Percentiles rank a stretch among this genome's conserved stretches.
Conservation (phyloP, 23 tunicate species). For the Halocynthia roretzi region DNA sequence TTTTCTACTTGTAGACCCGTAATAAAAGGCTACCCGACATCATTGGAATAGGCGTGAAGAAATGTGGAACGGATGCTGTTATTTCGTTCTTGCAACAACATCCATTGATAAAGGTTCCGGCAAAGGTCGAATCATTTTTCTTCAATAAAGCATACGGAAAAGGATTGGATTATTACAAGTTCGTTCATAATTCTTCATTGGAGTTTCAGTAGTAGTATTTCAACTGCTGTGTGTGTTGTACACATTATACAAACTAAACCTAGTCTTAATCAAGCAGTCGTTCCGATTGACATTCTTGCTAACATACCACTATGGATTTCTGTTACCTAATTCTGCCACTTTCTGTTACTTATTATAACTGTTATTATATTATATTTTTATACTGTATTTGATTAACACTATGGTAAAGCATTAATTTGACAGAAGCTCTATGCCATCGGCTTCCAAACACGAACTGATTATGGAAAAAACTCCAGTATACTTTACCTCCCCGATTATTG, state of each 20-base stretch:
- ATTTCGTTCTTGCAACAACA: constrained; percentile 47
- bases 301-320: too few species aligned
- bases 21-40: constrained; percentile 25
- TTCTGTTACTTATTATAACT: too few species aligned
- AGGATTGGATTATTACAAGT: constrained; percentile 9
- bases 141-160: constrained; percentile 20
- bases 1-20: too few species aligned
- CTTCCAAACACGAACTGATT: constrained; percentile 30
- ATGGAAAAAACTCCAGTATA: constrained; percentile 63
- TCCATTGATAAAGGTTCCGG: constrained; percentile 31
- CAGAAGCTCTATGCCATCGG: constrained; percentile 30
- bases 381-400: too few species aligned
- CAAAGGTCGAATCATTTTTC: constrained; percentile 24
- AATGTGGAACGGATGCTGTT: constrained; percentile 74
- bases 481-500: constrained; percentile 13
- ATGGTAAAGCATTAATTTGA: neutral
- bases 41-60: constrained; percentile 58
- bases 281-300: too few species aligned
- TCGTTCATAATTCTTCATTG: too few species aligned
- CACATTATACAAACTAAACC: too few species aligned
- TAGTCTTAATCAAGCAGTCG: too few species aligned
- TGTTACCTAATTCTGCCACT: too few species aligned
- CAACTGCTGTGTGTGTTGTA: too few species aligned
- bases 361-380: too few species aligned
- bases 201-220: too few species aligned